phyloP scores from a whole-genome alignment of 2,113 vertebrate species.

The Tenrec ecaudatus region DNA sequence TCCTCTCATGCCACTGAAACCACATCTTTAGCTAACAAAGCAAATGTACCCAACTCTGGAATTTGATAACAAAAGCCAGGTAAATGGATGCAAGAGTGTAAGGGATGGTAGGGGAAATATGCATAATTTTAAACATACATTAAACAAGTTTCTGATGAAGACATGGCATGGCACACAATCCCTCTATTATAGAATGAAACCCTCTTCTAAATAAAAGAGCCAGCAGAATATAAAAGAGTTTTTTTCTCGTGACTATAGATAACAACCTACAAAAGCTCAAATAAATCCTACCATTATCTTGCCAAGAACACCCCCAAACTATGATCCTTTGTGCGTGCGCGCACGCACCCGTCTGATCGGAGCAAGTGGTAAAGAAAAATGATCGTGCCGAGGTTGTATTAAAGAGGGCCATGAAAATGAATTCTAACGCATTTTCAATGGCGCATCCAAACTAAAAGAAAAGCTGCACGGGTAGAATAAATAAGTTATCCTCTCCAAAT shows the following conservation, averaged over 20 bases:
- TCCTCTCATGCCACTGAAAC: constrained; percentile 62
- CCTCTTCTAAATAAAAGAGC: neutral
- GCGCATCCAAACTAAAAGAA: constrained; percentile 26
- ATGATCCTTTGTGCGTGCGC: neutral
- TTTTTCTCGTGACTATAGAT: constrained; percentile 36
- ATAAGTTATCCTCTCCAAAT: constrained; percentile 36
- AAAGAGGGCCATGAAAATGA: constrained; percentile 18
- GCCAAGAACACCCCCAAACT: constrained; percentile 39
- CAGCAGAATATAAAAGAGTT: too few species aligned
- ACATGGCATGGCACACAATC: neutral
- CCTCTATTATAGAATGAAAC: constrained; percentile 13
- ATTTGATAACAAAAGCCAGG: constrained; percentile 17
- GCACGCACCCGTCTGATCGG: neutral
- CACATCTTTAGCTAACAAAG: constrained; percentile 31
- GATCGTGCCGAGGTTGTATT: constrained; percentile 3
- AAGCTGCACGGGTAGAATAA: neutral
- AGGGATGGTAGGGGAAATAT: neutral
- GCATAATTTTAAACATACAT: neutral
- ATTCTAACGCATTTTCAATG: constrained; percentile 58
- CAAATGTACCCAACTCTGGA: neutral
- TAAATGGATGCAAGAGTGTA: constrained; percentile 25
- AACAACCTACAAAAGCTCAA: constrained; percentile 53
- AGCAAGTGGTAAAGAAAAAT: neutral
- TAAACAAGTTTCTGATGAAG: constrained; percentile 55
- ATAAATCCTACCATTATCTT: constrained; percentile 37